Percentiles rank a stretch among this genome's conserved stretches.
phyloP scores from a whole-genome alignment of 2,888 invertebrate genomes.

The Ennomos quercinarius region DNA sequence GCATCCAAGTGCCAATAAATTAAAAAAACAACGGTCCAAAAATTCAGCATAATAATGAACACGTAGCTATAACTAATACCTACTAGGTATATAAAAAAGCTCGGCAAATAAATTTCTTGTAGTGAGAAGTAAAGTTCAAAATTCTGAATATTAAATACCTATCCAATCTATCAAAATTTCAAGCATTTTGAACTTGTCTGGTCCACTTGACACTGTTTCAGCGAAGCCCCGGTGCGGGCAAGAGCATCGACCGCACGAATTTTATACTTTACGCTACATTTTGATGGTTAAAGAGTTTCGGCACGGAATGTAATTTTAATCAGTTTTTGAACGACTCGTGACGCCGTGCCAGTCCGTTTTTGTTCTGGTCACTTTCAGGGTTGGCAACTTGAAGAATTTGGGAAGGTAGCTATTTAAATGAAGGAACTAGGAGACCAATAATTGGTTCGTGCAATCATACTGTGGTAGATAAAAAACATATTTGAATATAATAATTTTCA shows the following conservation, averaged over 20 bases:
- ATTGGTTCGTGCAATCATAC: too few relatives aligned
- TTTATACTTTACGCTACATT: conserved; percentile 71
- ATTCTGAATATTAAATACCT: neutral
- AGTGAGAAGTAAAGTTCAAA: too few relatives aligned
- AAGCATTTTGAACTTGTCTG: neutral
- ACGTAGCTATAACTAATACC: too few relatives aligned
- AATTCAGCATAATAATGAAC: too few relatives aligned
- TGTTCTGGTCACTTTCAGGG: conserved; percentile 38
- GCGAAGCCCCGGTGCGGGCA: conserved; percentile 29
- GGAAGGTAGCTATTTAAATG: too few relatives aligned
- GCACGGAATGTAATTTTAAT: conserved; percentile 70
- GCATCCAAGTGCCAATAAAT: too few relatives aligned
- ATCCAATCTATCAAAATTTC: neutral
- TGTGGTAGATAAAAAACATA: too few relatives aligned
- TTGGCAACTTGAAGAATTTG: conserved; percentile 1
- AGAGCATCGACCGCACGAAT: conserved; percentile 72
- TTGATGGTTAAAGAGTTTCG: conserved; percentile 68
- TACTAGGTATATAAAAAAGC: too few relatives aligned
- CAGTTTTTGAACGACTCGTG: conserved; percentile 65
- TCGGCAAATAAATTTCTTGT: too few relatives aligned
- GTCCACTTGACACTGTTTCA: conserved; percentile 9
- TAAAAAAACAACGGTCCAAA: too few relatives aligned
- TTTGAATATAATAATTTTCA: too few relatives aligned
- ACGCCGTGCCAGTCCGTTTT: conserved; percentile 53
- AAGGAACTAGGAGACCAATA: too few relatives aligned